Evolutionary conservation across 35 echinoderm and acorn worm genomes (phyloP).

Genomic region (Ophiothrix spiculata): DNA sequence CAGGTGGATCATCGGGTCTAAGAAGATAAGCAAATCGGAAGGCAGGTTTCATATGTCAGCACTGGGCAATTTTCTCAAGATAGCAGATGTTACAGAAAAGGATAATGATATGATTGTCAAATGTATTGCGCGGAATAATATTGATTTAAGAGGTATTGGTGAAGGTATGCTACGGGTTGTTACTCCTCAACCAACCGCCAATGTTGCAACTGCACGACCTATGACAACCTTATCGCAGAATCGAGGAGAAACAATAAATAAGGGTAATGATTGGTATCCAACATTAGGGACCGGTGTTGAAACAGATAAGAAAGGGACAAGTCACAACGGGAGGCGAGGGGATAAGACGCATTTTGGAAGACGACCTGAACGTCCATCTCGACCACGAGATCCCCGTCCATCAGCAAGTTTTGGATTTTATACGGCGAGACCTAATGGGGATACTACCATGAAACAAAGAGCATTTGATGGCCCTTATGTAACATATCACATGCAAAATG

Average conservation of each 20-base stretch:
- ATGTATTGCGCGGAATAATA: slow-evolving; percentile 15
- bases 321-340: too few species aligned
- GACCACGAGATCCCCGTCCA: neutral
- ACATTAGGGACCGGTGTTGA: too few species aligned
- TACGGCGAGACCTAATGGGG: neutral
- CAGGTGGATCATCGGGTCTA: slow-evolving; percentile 9
- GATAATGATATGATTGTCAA: neutral
- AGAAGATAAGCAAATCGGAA: neutral
- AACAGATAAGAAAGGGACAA: too few species aligned
- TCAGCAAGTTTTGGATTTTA: neutral
- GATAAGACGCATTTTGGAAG: too few species aligned
- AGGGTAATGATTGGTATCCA: too few species aligned
- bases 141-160: slow-evolving; percentile 21
- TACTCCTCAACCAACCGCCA: neutral
- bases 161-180: slow-evolving; percentile 12
- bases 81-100: slow-evolving; percentile 4
- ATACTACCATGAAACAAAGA: neutral
- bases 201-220: too few species aligned
- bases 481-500: neutral
- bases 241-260: too few species aligned
- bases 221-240: too few species aligned
- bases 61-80: neutral
- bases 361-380: neutral
- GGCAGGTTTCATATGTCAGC: slow-evolving; percentile 3
- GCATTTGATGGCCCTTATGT: neutral